Evolutionary conservation across 2,888 invertebrate species (phyloP).

Genomic region (Mesochorus sp.): DNA sequence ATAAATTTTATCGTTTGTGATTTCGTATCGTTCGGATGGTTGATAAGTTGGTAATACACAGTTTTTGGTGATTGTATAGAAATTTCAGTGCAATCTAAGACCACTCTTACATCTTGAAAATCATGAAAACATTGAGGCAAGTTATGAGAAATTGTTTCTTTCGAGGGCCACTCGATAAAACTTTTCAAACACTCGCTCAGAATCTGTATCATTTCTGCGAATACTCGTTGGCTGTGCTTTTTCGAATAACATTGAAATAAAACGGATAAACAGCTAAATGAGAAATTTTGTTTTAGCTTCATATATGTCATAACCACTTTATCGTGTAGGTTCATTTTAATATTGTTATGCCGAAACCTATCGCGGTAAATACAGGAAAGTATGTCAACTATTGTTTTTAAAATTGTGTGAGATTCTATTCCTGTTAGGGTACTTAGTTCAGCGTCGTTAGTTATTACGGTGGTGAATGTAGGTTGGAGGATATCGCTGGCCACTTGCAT

Average conservation of each 20-base stretch:
- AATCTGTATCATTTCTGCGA: slow-evolving; percentile 1
- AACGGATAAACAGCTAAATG: slow-evolving; percentile 9
- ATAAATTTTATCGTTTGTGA: slow-evolving; percentile 61
- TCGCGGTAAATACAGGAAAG: background rate
- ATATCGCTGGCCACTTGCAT: slow-evolving; percentile 6
- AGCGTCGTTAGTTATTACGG: background rate
- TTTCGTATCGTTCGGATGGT: slow-evolving; percentile 62
- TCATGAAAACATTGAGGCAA: slow-evolving; percentile 63
- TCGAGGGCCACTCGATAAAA: slow-evolving; percentile 10
- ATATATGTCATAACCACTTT: background rate
- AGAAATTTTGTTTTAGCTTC: slow-evolving; percentile 22
- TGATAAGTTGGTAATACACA: slow-evolving; percentile 50
- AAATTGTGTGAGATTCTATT: slow-evolving; percentile 3
- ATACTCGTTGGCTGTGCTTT: slow-evolving; percentile 19
- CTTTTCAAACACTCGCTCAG: slow-evolving; percentile 15
- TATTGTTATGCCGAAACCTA: background rate
- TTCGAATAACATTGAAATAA: slow-evolving; percentile 12
- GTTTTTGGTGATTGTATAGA: slow-evolving; percentile 56
- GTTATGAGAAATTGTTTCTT: slow-evolving; percentile 55
- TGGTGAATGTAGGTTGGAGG: background rate
- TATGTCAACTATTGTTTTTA: slow-evolving; percentile 1
- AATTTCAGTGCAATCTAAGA: slow-evolving; percentile 67
- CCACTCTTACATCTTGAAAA: slow-evolving; percentile 59
- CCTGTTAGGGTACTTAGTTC: slow-evolving; percentile 11
- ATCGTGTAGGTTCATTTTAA: background rate